Evolutionary conservation across 2,888 invertebrate genomes (phyloP), one percentile per base, ranked within the genome.

Genomic region (Hydroisotoma schaefferi): DNA sequence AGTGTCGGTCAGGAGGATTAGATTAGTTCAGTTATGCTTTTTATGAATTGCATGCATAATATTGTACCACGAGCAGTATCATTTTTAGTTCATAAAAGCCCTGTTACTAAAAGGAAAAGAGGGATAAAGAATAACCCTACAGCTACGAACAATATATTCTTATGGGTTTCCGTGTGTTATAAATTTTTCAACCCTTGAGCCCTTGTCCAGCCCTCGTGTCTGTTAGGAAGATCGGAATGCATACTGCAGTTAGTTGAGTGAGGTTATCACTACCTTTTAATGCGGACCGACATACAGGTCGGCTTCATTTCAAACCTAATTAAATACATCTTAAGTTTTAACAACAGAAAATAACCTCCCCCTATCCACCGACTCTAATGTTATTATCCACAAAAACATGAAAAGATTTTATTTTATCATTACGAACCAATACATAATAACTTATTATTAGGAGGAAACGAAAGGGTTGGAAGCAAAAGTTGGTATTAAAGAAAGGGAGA

Each of bases 301-400:
- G 63, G 63, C 63, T 59, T 62, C 63, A 63, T 59, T 59, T 59
- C 63, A 63, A 49, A 48, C 52, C 63, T 63, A 63, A 63, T 63
- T 63, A 63, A 63, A 63, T 63, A 59, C 63, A 63, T 59, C 59
- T 63, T 63, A 63, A 53, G 57, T 29, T 54, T 63, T 63, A 63
- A 63, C 53, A 56, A 47, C 59, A 56, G 56, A 54, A 55, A 52
- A 56, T 55, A 56, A 46, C 63, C 56, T 55, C 59, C 63, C 63
- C 57, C 33, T 37, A 46, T 61, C 57, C 54, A 40, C 47, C 25
- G 6, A 33, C 33, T 33, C 8, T 33, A 33, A 33, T 10, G 15
- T 33, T 33, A 33, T 15, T 8, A 33, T 8, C 33, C 8, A 33
- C 33, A 33, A 33, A 33, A 33, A 15, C 8, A 33, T 33, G 33